Evolutionary conservation across 2,797 vertebrate genomes (phyloP).

Genomic region (Darevskia mixta): DNA sequence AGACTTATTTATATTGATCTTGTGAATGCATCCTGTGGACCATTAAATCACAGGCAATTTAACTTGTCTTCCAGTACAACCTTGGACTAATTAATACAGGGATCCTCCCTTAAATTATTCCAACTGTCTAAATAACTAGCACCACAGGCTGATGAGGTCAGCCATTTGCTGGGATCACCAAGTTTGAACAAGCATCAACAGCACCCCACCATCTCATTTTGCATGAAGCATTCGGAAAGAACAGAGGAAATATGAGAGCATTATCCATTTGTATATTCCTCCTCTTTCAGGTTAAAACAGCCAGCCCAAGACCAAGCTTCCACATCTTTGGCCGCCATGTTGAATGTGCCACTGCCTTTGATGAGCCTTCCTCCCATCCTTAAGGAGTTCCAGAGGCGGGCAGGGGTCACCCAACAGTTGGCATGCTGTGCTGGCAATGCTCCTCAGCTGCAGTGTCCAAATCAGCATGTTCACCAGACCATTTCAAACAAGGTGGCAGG

Average conservation of each 20-base stretch:
- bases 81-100: background rate
- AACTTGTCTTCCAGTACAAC: background rate
- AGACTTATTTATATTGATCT: background rate
- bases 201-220: background rate
- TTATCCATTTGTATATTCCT: background rate
- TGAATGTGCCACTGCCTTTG: too few relatives aligned
- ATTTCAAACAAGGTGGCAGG: background rate
- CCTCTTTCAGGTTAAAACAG: background rate
- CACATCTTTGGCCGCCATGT: too few relatives aligned
- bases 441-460: background rate
- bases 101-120: background rate
- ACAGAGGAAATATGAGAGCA: background rate
- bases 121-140: background rate
- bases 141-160: background rate
- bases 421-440: background rate
- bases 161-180: background rate
- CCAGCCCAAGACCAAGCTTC: background rate
- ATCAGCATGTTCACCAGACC: background rate
- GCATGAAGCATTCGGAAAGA: background rate
- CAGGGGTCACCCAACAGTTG: too few relatives aligned
- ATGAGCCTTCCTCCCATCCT: too few relatives aligned
- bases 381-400: too few relatives aligned
- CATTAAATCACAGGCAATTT: conserved; percentile 1
- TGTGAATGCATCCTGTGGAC: background rate
- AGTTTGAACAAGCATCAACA: background rate